phyloP scores from a whole-genome alignment of 2,888 invertebrate species.

The Cancer borealis region DNA sequence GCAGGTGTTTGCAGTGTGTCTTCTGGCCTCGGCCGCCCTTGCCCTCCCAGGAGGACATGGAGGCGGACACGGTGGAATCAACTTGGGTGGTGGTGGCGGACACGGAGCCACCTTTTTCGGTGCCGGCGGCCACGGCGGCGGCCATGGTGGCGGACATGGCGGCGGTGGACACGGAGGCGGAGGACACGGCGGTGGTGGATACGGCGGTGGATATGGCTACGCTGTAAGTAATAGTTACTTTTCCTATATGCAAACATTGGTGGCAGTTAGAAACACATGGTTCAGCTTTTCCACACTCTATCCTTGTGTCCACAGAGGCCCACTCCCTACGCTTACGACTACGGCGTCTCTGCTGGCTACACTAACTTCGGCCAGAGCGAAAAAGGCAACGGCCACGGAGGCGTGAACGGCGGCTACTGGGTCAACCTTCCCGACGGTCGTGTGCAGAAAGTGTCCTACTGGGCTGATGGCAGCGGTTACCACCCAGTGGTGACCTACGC shows the following conservation, averaged over 20 bases:
- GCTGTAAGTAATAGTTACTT: slow-evolving; percentile 1
- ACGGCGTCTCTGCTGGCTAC: slow-evolving; percentile 5
- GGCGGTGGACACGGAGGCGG: neutral
- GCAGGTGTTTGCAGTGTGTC: slow-evolving; percentile 16
- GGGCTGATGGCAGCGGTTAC: neutral
- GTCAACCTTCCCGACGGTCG: slow-evolving; percentile 10
- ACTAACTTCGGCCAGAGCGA: slow-evolving; percentile 12
- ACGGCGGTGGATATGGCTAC: slow-evolving; percentile 43
- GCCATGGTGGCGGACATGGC: neutral
- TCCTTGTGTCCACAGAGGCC: neutral
- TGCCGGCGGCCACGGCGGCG: slow-evolving; percentile 49
- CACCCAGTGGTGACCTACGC: neutral
- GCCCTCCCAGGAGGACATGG: slow-evolving; percentile 32
- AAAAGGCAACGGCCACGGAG: slow-evolving; percentile 23
- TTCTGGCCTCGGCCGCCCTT: neutral
- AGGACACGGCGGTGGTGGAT: neutral
- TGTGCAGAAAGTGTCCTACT: slow-evolving; percentile 15
- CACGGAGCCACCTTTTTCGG: neutral
- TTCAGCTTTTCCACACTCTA: neutral
- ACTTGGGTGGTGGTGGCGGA: slow-evolving; percentile 22
- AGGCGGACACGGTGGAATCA: slow-evolving; percentile 37
- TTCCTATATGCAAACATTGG: too few relatives aligned
- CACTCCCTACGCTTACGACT: neutral
- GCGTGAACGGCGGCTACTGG: neutral
- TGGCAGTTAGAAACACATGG: neutral